Evolutionary conservation across 1,140 invertebrate species (phyloP).

Genomic region (Monochamus saltuarius): DNA sequence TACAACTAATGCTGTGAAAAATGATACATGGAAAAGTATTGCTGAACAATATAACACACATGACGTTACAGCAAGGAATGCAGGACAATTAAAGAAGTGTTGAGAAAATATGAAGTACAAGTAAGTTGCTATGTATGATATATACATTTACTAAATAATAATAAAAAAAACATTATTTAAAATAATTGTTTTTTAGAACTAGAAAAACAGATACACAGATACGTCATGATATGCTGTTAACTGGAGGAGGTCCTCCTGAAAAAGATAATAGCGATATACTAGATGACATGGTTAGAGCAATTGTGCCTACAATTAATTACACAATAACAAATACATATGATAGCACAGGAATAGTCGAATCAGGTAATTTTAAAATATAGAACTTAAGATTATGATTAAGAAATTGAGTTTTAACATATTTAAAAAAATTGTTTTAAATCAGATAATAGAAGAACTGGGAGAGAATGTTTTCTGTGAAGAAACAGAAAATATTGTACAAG

Average conservation of each 20-base stretch:
- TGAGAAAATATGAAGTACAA: conserved; percentile 1
- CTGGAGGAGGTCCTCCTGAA: conserved; percentile 4
- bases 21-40: neutral
- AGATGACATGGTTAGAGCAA: conserved; percentile 3
- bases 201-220: neutral
- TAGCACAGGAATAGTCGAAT: neutral
- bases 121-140: no score
- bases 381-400: neutral
- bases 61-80: neutral
- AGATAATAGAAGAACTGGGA: no score
- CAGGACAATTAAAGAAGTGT: neutral
- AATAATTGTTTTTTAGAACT: no score
- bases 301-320: conserved; percentile 2
- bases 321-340: neutral
- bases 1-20: neutral
- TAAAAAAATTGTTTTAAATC: neutral
- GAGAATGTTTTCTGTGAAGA: no score
- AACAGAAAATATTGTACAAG: no score
- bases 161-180: no score
- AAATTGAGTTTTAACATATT: neutral
- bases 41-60: neutral
- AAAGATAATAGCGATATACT: neutral
- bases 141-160: no score
- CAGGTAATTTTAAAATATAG: no score
- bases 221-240: neutral